phyloP scores from a whole-genome alignment of 2,113 vertebrate genomes.

The Engraulis encrasicolus region DNA sequence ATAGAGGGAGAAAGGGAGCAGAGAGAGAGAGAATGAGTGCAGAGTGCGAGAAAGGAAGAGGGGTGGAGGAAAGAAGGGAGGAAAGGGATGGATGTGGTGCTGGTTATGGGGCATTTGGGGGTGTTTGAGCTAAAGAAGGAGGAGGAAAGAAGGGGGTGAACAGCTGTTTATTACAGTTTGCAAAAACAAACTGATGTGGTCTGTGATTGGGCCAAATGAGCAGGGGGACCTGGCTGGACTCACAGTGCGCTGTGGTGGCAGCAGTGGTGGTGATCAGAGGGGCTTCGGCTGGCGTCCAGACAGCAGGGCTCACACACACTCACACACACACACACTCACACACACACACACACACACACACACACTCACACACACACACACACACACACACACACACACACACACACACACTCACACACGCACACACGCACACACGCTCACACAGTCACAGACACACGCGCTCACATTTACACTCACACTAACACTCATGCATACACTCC shows the following conservation, averaged over 20 bases:
- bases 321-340: not conserved
- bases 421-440: not conserved
- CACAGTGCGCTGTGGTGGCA: too few relatives aligned
- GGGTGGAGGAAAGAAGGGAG: slow-evolving; percentile 1
- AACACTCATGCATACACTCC: too few relatives aligned
- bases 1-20: not conserved
- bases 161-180: slow-evolving; percentile 50
- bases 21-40: not conserved
- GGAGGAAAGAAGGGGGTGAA: slow-evolving; percentile 3
- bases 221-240: slow-evolving; percentile 6
- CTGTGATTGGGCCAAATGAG: slow-evolving; percentile 38
- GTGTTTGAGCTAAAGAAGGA: not conserved
- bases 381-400: not conserved
- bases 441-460: too few relatives aligned
- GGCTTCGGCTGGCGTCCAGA: slow-evolving; percentile 1
- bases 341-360: not conserved
- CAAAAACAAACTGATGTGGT: slow-evolving; percentile 45
- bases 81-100: not conserved
- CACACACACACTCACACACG: not conserved
- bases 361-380: too few relatives aligned
- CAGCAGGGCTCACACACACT: not conserved
- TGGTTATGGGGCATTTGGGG: not conserved
- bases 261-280: too few relatives aligned
- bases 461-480: too few relatives aligned
- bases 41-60: not conserved